Evolutionary conservation across 2,888 invertebrate species (phyloP).

Genomic region (Amblyjoppa fuscipennis): DNA sequence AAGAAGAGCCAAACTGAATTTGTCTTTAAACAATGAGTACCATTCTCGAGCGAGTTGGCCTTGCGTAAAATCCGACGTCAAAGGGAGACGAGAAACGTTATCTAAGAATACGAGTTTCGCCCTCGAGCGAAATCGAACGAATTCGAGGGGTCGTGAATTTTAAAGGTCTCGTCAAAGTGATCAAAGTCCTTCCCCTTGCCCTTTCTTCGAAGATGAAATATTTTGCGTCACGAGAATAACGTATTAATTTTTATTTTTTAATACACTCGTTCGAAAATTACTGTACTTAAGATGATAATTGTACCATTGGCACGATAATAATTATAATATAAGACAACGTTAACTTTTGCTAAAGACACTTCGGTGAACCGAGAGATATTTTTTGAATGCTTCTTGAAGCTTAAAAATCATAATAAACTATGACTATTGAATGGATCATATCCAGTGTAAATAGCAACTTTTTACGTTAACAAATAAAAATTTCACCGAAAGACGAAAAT

Average conservation of each 20-base stretch:
- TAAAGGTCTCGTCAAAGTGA: conserved; percentile 5
- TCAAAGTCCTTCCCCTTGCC: background rate
- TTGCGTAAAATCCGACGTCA: conserved; percentile 82
- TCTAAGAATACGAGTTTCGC: conserved; percentile 21
- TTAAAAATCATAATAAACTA: background rate
- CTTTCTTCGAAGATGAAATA: background rate
- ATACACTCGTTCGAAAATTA: background rate
- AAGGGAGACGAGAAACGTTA: conserved; percentile 72
- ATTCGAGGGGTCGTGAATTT: background rate
- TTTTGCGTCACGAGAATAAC: background rate
- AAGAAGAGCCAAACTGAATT: conserved; percentile 74
- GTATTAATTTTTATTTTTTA: no score
- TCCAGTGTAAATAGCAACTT: no score
- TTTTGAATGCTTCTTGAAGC: background rate
- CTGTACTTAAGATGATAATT: no score
- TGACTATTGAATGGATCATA: background rate
- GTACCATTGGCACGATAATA: no score
- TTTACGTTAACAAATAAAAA: no score
- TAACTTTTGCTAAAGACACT: background rate
- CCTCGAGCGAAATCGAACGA: background rate
- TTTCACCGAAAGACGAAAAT: no score
- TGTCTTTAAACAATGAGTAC: conserved; percentile 80
- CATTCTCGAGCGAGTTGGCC: conserved; percentile 80
- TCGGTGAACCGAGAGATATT: background rate
- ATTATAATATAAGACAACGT: no score